Percentiles rank a stretch among this genome's conserved stretches.
Evolutionary conservation across 30 jellyfish, hydroid and myxozoan species (phyloP).

Genomic region (Clytia hemisphaerica): DNA sequence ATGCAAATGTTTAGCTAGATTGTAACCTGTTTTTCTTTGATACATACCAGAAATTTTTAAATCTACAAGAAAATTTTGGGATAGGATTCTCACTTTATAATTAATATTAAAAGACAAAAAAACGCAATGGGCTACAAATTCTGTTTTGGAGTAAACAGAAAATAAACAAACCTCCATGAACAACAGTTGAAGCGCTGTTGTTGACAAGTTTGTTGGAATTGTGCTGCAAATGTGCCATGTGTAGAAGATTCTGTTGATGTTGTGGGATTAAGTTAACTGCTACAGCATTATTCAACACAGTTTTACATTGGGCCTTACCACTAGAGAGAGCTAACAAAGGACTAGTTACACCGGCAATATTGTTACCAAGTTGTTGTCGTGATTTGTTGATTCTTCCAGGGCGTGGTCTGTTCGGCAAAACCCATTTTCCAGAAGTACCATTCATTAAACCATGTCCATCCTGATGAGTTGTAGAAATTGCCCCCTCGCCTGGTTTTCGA

Average conservation of each 20-base stretch:
- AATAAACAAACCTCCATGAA: neutral
- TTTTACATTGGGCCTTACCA: too few species aligned
- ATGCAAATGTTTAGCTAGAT: neutral
- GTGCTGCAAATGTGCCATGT: slow-evolving; percentile 65
- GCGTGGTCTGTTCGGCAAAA: too few species aligned
- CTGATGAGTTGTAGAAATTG: too few species aligned
- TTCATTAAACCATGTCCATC: too few species aligned
- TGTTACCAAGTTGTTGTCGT: too few species aligned
- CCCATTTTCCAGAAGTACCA: too few species aligned
- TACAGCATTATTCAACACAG: slow-evolving; percentile 44
- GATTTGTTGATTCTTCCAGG: too few species aligned
- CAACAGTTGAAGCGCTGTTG: slow-evolving; percentile 41
- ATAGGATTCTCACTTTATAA: neutral
- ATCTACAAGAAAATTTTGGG: neutral
- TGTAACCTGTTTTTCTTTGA: neutral
- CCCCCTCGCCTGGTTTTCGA: too few species aligned
- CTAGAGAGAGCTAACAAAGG: too few species aligned
- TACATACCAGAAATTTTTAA: neutral
- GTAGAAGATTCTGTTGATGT: slow-evolving; percentile 89
- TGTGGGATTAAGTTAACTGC: slow-evolving; percentile 96
- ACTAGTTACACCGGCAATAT: too few species aligned
- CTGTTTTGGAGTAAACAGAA: neutral
- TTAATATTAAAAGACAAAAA: neutral
- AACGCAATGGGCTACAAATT: neutral
- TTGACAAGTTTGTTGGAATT: slow-evolving; percentile 64